Evolutionary conservation across 30 jellyfish, hydroid and myxozoan genomes (phyloP).

Genomic region (Morbakka virulenta): DNA sequence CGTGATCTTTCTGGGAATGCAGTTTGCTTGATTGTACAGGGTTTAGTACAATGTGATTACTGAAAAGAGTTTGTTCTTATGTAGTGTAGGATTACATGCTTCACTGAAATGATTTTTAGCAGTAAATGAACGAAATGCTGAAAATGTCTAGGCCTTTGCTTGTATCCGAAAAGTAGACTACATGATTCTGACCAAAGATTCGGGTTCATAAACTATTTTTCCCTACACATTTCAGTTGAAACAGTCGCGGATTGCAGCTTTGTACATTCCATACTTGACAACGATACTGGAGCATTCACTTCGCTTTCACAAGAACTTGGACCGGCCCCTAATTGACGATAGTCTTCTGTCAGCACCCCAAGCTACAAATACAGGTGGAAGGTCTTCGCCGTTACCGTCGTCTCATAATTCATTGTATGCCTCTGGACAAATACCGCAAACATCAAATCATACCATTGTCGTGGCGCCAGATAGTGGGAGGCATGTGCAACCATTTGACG

Average conservation of each 20-base stretch:
- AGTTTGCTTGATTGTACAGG: no score
- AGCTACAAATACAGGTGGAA: constrained; percentile 37
- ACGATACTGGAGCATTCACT: constrained; percentile 95
- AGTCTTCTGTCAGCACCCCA: constrained; percentile 77
- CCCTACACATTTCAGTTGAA: constrained; percentile 77
- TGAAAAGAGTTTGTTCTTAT: no score
- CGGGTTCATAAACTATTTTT: no score
- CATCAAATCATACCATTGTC: background rate
- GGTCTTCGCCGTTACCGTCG: constrained; percentile 63
- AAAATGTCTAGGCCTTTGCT: no score
- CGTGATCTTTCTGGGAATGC: no score
- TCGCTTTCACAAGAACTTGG: constrained; percentile 94
- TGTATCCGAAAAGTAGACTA: no score
- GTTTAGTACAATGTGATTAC: no score
- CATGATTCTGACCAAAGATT: no score
- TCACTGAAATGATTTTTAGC: no score
- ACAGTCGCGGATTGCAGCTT: constrained; percentile 86
- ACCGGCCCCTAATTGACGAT: constrained; percentile 90
- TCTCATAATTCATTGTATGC: constrained; percentile 49
- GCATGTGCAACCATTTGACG: constrained; percentile 79
- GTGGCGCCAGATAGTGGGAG: constrained; percentile 12
- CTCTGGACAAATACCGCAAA: background rate
- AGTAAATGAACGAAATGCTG: no score
- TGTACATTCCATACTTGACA: constrained; percentile 87
- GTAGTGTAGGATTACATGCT: no score